Evolutionary conservation across 2,888 invertebrate genomes (phyloP).

Genomic region (Noctua pronuba): DNA sequence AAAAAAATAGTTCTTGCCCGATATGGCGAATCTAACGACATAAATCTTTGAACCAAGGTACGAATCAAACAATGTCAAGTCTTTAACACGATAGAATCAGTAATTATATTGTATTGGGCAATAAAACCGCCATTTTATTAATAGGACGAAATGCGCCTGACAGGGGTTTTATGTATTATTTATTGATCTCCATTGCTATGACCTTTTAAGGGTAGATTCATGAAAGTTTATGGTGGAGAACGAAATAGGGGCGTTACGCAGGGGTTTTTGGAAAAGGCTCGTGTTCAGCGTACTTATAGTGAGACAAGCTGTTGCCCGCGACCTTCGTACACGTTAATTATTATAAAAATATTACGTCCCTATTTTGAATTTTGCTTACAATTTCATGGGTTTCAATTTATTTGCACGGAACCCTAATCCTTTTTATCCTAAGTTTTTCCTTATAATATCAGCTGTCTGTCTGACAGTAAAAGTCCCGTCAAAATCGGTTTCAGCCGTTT

Average conservation of each 20-base stretch:
- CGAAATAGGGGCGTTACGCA: not conserved
- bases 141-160: slow-evolving; percentile 51
- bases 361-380: no score
- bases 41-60: not conserved
- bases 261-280: not conserved
- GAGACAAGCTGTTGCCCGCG: no score
- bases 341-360: no score
- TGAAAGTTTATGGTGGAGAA: slow-evolving; percentile 22
- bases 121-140: slow-evolving; percentile 67
- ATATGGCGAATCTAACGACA: not conserved
- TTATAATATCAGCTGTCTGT: no score
- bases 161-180: slow-evolving; percentile 62
- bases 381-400: no score
- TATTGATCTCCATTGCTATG: slow-evolving; percentile 58
- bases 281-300: no score
- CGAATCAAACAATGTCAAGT: slow-evolving; percentile 10
- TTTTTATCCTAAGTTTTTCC: no score
- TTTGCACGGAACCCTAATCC: no score
- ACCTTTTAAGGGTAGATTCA: slow-evolving; percentile 42
- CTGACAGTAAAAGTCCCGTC: no score
- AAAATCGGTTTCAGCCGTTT: no score
- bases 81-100: slow-evolving; percentile 35
- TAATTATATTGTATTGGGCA: slow-evolving; percentile 51
- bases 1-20: no score
- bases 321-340: no score